Conservation (phyloP, 1,140 invertebrate species). For the Plodia interpunctella region DNA sequence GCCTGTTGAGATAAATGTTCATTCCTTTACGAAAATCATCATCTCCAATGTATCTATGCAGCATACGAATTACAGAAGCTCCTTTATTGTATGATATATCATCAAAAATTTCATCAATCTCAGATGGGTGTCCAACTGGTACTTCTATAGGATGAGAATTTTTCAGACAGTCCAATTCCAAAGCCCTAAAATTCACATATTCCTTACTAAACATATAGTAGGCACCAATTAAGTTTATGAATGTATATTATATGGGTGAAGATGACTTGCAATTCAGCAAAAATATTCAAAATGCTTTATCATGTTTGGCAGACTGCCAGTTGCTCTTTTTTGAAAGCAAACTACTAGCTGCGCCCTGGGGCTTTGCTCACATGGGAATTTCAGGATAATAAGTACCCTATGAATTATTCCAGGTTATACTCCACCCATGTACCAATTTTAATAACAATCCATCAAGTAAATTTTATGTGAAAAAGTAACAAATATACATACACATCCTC, state of each 20-base stretch:
- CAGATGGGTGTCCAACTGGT: conserved; percentile 90
- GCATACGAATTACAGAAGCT: conserved; percentile 96
- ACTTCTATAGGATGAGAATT: conserved; percentile 96
- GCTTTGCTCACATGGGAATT: no score
- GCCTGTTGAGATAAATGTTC: conserved; percentile 92
- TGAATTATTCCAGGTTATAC: no score
- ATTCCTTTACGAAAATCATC: conserved; percentile 96
- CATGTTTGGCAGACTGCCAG: conserved; percentile 3
- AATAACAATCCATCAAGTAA: no score
- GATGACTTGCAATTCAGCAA: background rate
- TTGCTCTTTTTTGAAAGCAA: background rate
- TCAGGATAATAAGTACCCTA: no score
- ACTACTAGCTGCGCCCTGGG: background rate
- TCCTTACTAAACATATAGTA: no score
- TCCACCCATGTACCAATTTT: no score
- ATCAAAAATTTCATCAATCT: conserved; percentile 97
- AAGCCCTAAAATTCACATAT: conserved; percentile 76
- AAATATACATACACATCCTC: no score
- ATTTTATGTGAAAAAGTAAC: no score
- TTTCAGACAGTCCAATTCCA: conserved; percentile 92
- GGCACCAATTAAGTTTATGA: no score
- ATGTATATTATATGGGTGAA: background rate
- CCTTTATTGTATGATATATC: conserved; percentile 97
- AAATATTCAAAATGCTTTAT: background rate
- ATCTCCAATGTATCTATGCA: conserved; percentile 97